Evolutionary conservation across 1,140 invertebrate species (phyloP).

Genomic region (Leptestheria dahalacensis): DNA sequence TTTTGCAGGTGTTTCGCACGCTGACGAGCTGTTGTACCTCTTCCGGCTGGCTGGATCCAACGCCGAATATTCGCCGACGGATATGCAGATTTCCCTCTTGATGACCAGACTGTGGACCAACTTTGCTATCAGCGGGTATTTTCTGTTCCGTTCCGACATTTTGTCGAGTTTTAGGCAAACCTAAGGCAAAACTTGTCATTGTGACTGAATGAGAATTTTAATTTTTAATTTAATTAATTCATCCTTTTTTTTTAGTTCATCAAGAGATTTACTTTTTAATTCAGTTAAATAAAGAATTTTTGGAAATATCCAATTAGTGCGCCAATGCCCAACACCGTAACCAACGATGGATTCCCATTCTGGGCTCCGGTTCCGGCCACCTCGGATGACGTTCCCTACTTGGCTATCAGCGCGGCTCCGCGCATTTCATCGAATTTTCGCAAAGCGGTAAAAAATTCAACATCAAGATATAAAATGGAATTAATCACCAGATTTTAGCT

Average conservation of each 20-base stretch:
- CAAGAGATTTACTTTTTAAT: neutral
- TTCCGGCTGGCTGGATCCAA: slow-evolving; percentile 25
- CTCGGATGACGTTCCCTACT: neutral
- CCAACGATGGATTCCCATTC: slow-evolving; percentile 1
- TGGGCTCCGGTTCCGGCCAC: neutral
- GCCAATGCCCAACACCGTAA: neutral
- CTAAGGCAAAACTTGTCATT: too few species aligned
- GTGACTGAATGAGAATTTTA: too few species aligned
- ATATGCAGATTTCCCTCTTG: slow-evolving; percentile 34
- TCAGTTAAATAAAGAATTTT: neutral
- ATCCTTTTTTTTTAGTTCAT: too few species aligned
- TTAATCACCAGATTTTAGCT: too few species aligned
- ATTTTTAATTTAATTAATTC: too few species aligned
- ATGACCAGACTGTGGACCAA: slow-evolving; percentile 50
- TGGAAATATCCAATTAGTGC: neutral
- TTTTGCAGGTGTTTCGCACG: slow-evolving; percentile 39
- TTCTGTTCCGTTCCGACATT: too few species aligned
- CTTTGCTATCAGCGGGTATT: slow-evolving; percentile 47
- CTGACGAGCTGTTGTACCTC: slow-evolving; percentile 36
- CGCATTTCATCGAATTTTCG: neutral
- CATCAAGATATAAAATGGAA: too few species aligned
- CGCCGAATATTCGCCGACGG: slow-evolving; percentile 26
- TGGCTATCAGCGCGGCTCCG: neutral
- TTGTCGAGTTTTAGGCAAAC: too few species aligned
- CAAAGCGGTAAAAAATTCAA: slow-evolving; percentile 5